These are phyloP conservation scores for Leptoteleia sp. DNA, from an alignment of 1,140 invertebrate species.

Conservation along the genomic window DNA sequence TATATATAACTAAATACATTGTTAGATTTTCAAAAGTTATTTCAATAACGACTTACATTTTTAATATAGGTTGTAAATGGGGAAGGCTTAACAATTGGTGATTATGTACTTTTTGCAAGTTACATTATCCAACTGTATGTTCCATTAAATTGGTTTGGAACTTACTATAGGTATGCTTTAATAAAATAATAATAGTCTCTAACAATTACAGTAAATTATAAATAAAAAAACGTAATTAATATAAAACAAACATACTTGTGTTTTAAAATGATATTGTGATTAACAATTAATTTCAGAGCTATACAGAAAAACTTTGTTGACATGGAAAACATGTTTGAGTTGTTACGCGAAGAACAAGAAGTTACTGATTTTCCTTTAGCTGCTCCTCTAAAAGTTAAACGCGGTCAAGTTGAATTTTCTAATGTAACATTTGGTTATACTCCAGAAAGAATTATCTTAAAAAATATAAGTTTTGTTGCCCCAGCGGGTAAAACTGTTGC, in stretches of 20 bases:
- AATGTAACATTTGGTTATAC: conserved; percentile 95
- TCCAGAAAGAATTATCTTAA: conserved; percentile 90
- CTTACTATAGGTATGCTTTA: conserved; percentile 92
- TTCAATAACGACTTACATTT: no score
- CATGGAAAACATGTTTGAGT: conserved; percentile 99
- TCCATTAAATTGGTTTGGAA: conserved; percentile 98
- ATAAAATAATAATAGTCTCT: no score
- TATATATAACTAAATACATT: no score
- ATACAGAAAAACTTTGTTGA: conserved; percentile 99
- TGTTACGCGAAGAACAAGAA: conserved; percentile 93
- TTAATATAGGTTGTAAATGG: conserved; percentile 83
- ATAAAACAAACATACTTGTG: no score
- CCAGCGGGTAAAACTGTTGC: conserved; percentile 94
- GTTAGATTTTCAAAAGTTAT: no score
- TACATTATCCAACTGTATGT: conserved; percentile 98
- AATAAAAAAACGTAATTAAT: no score
- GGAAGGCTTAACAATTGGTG: conserved; percentile 90
- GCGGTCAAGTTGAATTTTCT: conserved; percentile 92
- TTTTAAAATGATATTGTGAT: no score
- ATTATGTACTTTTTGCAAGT: conserved; percentile 96
- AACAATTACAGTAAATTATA: no score
- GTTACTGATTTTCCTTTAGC: conserved; percentile 91
- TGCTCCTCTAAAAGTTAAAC: conserved; percentile 85
- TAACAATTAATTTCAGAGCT: conserved; percentile 83
- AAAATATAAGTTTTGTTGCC: conserved; percentile 92